phyloP scores from a whole-genome alignment of 53 echinoderm and acorn worm genomes.

The Patiria pectinifera region DNA sequence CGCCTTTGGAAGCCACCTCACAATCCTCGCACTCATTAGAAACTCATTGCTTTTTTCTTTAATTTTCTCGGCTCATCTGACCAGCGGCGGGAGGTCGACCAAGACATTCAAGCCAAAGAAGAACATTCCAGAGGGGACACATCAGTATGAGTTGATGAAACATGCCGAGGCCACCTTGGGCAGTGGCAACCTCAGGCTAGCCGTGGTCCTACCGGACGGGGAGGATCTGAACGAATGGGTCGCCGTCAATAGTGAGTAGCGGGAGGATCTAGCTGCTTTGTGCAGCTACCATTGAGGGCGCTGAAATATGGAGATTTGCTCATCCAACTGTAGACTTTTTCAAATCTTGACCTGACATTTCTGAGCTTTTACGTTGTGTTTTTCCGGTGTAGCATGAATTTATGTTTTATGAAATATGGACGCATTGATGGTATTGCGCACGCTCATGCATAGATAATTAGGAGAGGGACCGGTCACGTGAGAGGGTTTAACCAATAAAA shows the following conservation, averaged over 20 bases:
- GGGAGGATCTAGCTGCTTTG: background rate
- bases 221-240: conserved; percentile 99
- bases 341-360: too few species aligned
- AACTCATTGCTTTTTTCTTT: background rate
- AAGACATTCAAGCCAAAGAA: conserved; percentile 99
- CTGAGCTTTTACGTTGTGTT: too few species aligned
- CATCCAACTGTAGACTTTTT: too few species aligned
- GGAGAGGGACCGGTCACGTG: too few species aligned
- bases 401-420: too few species aligned
- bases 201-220: conserved; percentile 95
- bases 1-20: too few species aligned
- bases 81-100: conserved; percentile 80
- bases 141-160: conserved; percentile 98
- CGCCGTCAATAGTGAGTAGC: conserved; percentile 94
- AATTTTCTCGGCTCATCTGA: background rate
- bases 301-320: background rate
- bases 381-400: too few species aligned
- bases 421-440: too few species aligned
- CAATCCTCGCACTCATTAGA: background rate
- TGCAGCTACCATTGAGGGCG: background rate
- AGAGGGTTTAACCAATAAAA: too few species aligned
- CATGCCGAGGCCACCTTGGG: conserved; percentile 98
- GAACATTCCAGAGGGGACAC: conserved; percentile 94
- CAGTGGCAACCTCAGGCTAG: conserved; percentile 95
- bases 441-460: too few species aligned